phyloP scores from a whole-genome alignment of 35 echinoderm and acorn worm genomes.

The Anneissia japonica region DNA sequence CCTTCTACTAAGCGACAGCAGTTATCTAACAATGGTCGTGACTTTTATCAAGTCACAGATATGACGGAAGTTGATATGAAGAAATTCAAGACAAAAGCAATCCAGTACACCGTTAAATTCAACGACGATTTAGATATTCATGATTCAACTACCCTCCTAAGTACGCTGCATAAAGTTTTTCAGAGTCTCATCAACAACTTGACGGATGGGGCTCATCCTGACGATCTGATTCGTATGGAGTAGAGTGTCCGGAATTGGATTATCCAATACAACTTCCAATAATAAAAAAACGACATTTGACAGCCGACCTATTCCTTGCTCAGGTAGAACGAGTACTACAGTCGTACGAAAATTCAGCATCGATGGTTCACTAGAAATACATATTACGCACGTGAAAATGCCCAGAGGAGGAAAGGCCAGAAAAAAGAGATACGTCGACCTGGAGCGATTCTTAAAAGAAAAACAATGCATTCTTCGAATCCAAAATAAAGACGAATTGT shows the following conservation, averaged over 20 bases:
- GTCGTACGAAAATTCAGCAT: conserved; percentile 15
- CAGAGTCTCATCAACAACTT: too few relatives aligned
- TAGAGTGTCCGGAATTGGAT: not conserved
- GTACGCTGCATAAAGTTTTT: too few relatives aligned
- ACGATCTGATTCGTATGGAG: not conserved
- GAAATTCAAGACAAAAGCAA: too few relatives aligned
- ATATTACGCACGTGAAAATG: conserved; percentile 12
- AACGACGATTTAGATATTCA: too few relatives aligned
- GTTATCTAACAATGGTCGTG: too few relatives aligned
- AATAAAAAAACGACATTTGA: not conserved
- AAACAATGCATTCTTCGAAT: conserved; percentile 21
- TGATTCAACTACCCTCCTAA: too few relatives aligned
- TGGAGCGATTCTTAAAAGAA: not conserved
- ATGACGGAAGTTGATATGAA: too few relatives aligned
- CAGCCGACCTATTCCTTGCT: not conserved
- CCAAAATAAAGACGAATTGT: conserved; percentile 7
- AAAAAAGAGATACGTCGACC: not conserved
- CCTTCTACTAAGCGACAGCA: too few relatives aligned
- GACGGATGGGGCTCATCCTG: not conserved
- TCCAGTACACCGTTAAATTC: too few relatives aligned
- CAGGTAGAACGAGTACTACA: conserved; percentile 10
- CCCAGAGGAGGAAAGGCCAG: not conserved
- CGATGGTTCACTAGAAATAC: not conserved
- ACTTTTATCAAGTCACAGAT: too few relatives aligned
- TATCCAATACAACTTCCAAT: conserved; percentile 1